Evolutionary conservation across 2,888 invertebrate species (phyloP), one percentile per base, ranked within the genome.

Genomic region (Trichopoda pennipes): DNA sequence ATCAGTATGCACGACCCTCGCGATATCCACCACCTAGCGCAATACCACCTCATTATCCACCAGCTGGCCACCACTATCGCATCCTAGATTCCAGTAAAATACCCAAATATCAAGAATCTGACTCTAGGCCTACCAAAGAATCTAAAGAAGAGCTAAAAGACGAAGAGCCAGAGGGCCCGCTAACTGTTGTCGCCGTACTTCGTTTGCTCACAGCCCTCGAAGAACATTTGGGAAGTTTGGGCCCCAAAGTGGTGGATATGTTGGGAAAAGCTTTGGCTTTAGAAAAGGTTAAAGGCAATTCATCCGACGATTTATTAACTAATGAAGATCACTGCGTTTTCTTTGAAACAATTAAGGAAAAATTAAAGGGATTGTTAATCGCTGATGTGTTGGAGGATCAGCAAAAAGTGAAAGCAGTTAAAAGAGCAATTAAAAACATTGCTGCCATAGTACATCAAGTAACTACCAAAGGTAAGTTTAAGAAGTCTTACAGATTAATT

Each of bases 281-380:
- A 91, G 96, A 96, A 87, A 96, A 96, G 91, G 86, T 90, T 2
- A 93, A 92, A 85, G 93, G 95, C 0, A 95, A 96, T 90, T 95
- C 95, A 2, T 94, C 96, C 0, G 95, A 96, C 85, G 94, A 94
- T 78, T 89, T 97, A 51, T 90, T 96, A 0, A 93, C 93, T 68
- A 94, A 94, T 81, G 96, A 96, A 68, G 92, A 94, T 51, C 94
- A 95, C 70, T 93, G 94, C 85, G 95, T 96, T 0, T 92, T 96
- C 84, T 94, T 97, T 84, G 96, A 97, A 91, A 96, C 96, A 0
- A 94, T 95, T 0, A 96, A 96, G 86, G 97, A 97, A 90, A 97
- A 97, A 90, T 91, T 97, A 60, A 96, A 95, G 90, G 96, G 96
- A 60, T 94, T 95, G 69, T 90, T 94, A 78, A 94, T 95, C 87